Evolutionary conservation across 2,888 invertebrate species (phyloP).

Genomic region (Marronus borbonicus): DNA sequence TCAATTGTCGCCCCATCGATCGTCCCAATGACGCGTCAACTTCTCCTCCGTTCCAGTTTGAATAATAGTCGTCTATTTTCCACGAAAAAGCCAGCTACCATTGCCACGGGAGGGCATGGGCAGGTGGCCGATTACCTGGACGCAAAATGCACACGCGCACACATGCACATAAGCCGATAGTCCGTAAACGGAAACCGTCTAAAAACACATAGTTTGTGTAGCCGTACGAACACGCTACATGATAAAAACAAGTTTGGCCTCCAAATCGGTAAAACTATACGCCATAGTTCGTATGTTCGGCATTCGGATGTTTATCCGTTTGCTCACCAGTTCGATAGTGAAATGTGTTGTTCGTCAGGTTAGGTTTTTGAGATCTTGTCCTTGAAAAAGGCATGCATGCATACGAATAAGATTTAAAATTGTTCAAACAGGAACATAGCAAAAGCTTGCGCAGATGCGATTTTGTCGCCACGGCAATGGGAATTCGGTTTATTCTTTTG

Average conservation of each 20-base stretch:
- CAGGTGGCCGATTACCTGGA: constrained; percentile 2
- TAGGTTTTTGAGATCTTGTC: too few species aligned
- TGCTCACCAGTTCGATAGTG: too few species aligned
- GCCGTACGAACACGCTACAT: neutral
- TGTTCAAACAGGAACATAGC: too few species aligned
- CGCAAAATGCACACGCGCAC: neutral
- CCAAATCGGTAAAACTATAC: neutral
- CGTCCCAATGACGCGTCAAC: neutral
- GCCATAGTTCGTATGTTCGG: too few species aligned
- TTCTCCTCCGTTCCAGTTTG: neutral
- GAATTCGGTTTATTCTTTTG: too few species aligned
- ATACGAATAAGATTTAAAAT: too few species aligned
- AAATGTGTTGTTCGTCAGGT: too few species aligned
- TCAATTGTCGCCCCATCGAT: neutral
- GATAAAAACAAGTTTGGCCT: constrained; percentile 7
- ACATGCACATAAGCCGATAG: neutral
- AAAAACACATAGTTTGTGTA: too few species aligned
- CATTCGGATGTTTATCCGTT: too few species aligned
- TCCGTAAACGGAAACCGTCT: neutral
- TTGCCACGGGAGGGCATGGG: neutral
- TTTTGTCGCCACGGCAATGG: too few species aligned
- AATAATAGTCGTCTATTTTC: neutral
- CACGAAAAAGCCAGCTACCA: neutral
- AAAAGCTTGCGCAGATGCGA: too few species aligned
- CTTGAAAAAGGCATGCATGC: too few species aligned